Evolutionary conservation across 2,113 vertebrate species (phyloP).

Genomic region (Noturus placidus): DNA sequence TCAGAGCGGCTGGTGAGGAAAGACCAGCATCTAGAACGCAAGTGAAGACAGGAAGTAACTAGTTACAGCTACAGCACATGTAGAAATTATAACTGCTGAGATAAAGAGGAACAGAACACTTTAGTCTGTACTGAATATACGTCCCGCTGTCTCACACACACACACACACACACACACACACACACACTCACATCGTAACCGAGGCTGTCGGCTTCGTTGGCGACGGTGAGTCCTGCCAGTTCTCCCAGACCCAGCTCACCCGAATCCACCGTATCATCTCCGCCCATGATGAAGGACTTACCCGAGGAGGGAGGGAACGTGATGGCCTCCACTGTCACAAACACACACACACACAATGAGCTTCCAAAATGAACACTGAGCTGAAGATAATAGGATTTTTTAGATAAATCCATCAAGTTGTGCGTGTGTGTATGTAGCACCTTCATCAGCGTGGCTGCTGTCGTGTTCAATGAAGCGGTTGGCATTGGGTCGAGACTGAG

Average conservation of each 20-base stretch:
- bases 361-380: background rate
- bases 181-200: slow-evolving; percentile 88
- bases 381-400: background rate
- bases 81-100: background rate
- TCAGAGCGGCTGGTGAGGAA: no score
- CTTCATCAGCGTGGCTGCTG: slow-evolving; percentile 88
- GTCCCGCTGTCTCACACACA: slow-evolving; percentile 61
- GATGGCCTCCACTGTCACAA: slow-evolving; percentile 85
- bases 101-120: background rate
- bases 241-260: slow-evolving; percentile 92
- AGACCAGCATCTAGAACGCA: no score
- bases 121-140: background rate
- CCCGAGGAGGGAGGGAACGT: slow-evolving; percentile 95
- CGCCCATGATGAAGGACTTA: slow-evolving; percentile 93
- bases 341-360: slow-evolving; percentile 39
- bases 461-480: slow-evolving; percentile 89
- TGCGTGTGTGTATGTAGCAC: slow-evolving; percentile 47
- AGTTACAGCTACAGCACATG: no score
- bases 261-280: slow-evolving; percentile 89
- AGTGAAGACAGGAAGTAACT: no score
- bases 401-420: background rate
- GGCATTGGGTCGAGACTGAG: slow-evolving; percentile 82
- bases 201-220: slow-evolving; percentile 93
- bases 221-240: slow-evolving; percentile 93
- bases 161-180: slow-evolving; percentile 93